phyloP scores from a whole-genome alignment of 53 echinoderm and acorn worm genomes.

The Mesocentrotus franciscanus region DNA sequence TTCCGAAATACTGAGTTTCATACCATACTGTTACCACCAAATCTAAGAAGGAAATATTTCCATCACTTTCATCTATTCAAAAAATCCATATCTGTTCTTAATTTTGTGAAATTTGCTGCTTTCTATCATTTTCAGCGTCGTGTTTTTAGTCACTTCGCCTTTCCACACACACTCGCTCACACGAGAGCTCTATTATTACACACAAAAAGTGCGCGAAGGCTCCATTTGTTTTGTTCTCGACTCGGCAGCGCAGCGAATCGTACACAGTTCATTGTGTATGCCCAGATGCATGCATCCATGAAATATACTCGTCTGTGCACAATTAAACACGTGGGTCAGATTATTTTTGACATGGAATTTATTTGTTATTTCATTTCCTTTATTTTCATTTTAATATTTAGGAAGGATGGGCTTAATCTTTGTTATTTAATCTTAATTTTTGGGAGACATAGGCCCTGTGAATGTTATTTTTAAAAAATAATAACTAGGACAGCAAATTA shows the following conservation, averaged over 20 bases:
- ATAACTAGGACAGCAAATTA: too few relatives aligned
- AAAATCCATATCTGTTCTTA: background rate
- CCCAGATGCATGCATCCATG: background rate
- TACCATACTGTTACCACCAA: background rate
- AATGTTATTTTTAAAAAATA: too few relatives aligned
- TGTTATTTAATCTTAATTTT: background rate
- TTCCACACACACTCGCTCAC: background rate
- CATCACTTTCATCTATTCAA: conserved; percentile 45
- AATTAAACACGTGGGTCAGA: background rate
- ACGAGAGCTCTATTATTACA: background rate
- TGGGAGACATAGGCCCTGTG: background rate
- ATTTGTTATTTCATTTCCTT: background rate
- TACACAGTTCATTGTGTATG: background rate
- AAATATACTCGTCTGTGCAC: too few relatives aligned
- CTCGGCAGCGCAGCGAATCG: background rate
- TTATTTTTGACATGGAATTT: background rate
- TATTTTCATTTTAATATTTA: too few relatives aligned
- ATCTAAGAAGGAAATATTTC: background rate
- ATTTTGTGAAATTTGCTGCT: background rate
- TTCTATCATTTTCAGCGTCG: conserved; percentile 62
- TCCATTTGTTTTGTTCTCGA: conserved; percentile 2
- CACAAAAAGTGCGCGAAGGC: background rate
- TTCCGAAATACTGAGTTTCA: background rate
- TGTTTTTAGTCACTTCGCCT: conserved; percentile 31
- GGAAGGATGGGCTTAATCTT: background rate